Evolutionary conservation across 1,140 invertebrate genomes (phyloP).

Genomic region (Drosophila watanabei): DNA sequence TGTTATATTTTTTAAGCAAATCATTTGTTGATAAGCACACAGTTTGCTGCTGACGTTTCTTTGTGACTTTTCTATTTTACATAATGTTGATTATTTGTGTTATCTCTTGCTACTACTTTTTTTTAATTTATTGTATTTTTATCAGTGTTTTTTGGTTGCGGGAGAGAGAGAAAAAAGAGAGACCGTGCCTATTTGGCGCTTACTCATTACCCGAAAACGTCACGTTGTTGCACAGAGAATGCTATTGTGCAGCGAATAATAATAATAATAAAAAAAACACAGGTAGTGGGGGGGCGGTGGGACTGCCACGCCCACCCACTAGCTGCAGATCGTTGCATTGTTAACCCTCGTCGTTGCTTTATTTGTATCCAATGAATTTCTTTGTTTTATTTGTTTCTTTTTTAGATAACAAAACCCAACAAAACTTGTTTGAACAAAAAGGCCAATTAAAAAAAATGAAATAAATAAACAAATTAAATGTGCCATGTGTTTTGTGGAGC

Average conservation of each 20-base stretch:
- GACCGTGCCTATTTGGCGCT: constrained; percentile 41
- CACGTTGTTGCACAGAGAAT: constrained; percentile 41
- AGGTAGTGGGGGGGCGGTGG: constrained; percentile 2
- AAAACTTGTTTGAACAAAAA: constrained; percentile 29
- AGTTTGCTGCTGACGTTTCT: background rate
- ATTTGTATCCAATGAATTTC: constrained; percentile 7
- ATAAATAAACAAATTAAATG: constrained; percentile 33
- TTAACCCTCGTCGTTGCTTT: constrained; percentile 16
- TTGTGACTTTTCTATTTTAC: background rate
- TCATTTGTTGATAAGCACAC: background rate
- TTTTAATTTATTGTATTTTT: too few relatives aligned
- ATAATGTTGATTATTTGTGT: background rate
- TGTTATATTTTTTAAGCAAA: background rate
- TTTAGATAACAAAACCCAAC: constrained; percentile 14
- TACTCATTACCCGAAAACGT: constrained; percentile 52
- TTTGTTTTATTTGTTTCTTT: background rate
- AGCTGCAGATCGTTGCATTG: constrained; percentile 40
- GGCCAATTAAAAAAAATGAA: constrained; percentile 5
- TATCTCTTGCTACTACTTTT: background rate
- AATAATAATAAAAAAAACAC: background rate
- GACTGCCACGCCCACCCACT: constrained; percentile 34
- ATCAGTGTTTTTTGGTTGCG: constrained; percentile 6
- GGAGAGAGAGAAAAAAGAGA: background rate
- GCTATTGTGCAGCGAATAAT: constrained; percentile 17
- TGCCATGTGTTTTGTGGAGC: constrained; percentile 4